phyloP scores from a whole-genome alignment of 2,113 vertebrate species.

The Arothron firmamentum region DNA sequence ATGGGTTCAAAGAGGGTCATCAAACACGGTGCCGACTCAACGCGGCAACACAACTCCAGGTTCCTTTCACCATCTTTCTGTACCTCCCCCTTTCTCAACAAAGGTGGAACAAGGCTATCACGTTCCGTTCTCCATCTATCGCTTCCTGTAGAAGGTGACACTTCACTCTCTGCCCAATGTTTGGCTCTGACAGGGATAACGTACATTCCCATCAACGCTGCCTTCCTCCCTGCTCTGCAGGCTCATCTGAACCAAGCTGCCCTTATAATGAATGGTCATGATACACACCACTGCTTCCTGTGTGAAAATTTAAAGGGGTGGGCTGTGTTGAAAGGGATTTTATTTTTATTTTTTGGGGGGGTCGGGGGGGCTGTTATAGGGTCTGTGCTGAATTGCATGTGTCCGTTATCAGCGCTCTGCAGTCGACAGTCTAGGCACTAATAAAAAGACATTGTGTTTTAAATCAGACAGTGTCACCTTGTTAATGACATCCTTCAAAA shows the following conservation, averaged over 20 bases:
- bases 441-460: constrained; percentile 67
- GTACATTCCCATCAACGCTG: constrained; percentile 44
- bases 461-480: constrained; percentile 67
- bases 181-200: constrained; percentile 55
- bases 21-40: constrained; percentile 38
- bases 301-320: constrained; percentile 31
- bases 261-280: constrained; percentile 75
- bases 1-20: constrained; percentile 41
- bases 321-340: not conserved
- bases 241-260: constrained; percentile 49
- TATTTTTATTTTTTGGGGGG: constrained; percentile 22
- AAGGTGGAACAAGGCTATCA: constrained; percentile 18
- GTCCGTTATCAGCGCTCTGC: constrained; percentile 79
- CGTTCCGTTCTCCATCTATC: constrained; percentile 9
- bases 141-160: constrained; percentile 32
- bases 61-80: not conserved
- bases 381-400: constrained; percentile 56
- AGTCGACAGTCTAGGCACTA: constrained; percentile 69
- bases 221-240: constrained; percentile 36
- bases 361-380: constrained; percentile 30
- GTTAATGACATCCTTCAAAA: constrained; percentile 42
- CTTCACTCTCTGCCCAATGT: constrained; percentile 21
- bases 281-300: constrained; percentile 44
- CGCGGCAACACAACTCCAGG: constrained; percentile 5
- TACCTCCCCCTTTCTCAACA: not conserved